Evolutionary conservation across 2,888 invertebrate genomes (phyloP), one percentile per base, ranked within the genome.

Genomic region (Sphecodes monilicornis): DNA sequence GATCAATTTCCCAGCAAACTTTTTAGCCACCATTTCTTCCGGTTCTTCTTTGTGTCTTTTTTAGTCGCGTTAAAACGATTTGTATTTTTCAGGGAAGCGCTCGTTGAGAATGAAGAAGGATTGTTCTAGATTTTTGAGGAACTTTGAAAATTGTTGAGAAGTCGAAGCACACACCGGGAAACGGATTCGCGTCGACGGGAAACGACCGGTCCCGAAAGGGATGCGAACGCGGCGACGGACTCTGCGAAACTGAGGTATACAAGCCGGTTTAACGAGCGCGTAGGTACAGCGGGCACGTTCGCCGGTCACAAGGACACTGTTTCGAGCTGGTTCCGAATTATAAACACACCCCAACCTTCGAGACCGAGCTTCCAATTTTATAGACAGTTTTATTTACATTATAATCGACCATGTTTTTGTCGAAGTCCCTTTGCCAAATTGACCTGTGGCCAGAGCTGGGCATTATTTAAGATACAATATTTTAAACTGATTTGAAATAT

Each of bases 211-310:
- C 39, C 69, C 66, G 70, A 54, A 78, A 83, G 87, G 87, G 91
- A 91, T 89, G 91, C 80, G 90, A 79, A 87, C 92, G 88, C 92
- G 90, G 54, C 92, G 91, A 82, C 93, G 90, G 91, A 89, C 91
- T 89, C 89, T 83, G 91, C 91, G 87, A 86, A 91, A 93, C 93
- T 93, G 90, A 90, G 89, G 90, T 90, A 82, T 88, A 85, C 85
- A 84, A 88, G 86, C 84, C 81, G 88, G 86, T 90, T 89, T 87
- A 86, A 90, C 90, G 85, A 82, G 78, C 82, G 82, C 85, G 84
- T 76, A 88, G 80, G 84, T 83, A 54, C 70, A 78, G 36, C 76
- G 68, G 68, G 71, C 75, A 22, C 66, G 73, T 68, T 41, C 54
- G 76, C 41, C 69, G 71, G 50, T 41, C 60, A n/a, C 64, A 50